Base-by-base conservation (phyloP, 2,113 vertebrate genomes). In the Podilymbus podiceps region DNA sequence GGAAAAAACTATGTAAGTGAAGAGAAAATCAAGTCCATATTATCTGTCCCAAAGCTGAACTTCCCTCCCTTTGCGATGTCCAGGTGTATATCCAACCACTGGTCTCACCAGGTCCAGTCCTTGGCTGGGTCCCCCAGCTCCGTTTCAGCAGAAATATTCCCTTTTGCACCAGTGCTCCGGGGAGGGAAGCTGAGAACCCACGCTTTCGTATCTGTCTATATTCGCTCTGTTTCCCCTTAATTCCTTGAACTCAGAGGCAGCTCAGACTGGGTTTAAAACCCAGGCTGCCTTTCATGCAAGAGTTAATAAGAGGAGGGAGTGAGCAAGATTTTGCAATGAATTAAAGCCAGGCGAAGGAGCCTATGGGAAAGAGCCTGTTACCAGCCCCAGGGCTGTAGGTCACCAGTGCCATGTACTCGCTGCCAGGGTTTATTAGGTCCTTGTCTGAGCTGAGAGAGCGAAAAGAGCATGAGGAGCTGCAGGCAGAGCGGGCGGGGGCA, bases 191-290 rank as follows among this genome's bases (percentile, higher is more conserved):
- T 7, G 31, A 81, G 38, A 67, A 38, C 30, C 18, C 76, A 10
- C 38, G 3, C 52, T 74, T 66, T n/a, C 1, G 0, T 12, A 14
- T 13, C 12, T 0, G 1, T 17, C 6, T 3, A 1, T 10, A 23
- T 75, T 71, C 53, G 12, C 33, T 40, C n/a, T 31, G 1, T 59
- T 75, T 53, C 27, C 42, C 35, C 27, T 64, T 49, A 35, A 89
- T 75, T 18, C 58, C 80, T 23, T n/a, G 42, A 68, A 50, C 38
- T 62, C 22, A 3, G 69, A 30, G 38, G 50, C 56, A 50, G 77
- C 67, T 88, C 55, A 6, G 47, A 1, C 12, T 4, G 27, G 35
- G 27, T 84, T 82, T 85, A 14, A 33, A 74, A 33, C 7, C 24
- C n/a, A 10, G 40, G 31, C 44, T 55, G 68, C 93, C 84, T 92